Conservation (phyloP, 2,113 vertebrate species). For the Urocolius indicus region DNA sequence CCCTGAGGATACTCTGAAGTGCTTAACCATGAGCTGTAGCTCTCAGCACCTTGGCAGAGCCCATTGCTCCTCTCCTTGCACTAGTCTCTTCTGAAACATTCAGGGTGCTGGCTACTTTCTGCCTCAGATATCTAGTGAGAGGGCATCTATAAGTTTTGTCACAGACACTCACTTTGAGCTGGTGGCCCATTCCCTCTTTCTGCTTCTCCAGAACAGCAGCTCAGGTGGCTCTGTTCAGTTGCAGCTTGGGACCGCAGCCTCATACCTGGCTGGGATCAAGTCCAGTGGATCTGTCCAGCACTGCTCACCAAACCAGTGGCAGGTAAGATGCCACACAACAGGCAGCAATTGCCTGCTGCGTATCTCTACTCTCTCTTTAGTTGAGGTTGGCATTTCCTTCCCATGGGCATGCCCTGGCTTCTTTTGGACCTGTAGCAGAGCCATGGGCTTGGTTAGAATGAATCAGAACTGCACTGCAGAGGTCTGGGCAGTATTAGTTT, state of each 20-base stretch:
- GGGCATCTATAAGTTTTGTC: background rate
- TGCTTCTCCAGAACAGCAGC: background rate
- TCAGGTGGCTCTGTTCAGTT: background rate
- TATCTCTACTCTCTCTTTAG: background rate
- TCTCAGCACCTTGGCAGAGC: background rate
- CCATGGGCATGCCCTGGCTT: background rate
- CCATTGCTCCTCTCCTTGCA: background rate
- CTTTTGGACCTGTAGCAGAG: background rate
- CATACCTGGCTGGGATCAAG: background rate
- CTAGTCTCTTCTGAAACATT: background rate
- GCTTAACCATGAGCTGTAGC: background rate
- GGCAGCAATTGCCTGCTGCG: background rate
- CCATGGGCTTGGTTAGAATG: background rate
- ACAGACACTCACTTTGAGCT: background rate
- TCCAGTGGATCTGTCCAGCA: background rate
- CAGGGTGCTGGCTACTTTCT: background rate
- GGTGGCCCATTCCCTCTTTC: background rate
- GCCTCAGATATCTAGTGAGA: accelerated
- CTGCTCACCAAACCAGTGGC: accelerated
- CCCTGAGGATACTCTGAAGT: background rate
- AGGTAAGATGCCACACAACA: accelerated
- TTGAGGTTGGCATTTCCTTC: background rate
- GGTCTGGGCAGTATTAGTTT: background rate
- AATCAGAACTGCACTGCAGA: background rate
- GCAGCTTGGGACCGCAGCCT: background rate